Conservation (phyloP, 2,888 invertebrate species). For the Pheosia gnoma region DNA sequence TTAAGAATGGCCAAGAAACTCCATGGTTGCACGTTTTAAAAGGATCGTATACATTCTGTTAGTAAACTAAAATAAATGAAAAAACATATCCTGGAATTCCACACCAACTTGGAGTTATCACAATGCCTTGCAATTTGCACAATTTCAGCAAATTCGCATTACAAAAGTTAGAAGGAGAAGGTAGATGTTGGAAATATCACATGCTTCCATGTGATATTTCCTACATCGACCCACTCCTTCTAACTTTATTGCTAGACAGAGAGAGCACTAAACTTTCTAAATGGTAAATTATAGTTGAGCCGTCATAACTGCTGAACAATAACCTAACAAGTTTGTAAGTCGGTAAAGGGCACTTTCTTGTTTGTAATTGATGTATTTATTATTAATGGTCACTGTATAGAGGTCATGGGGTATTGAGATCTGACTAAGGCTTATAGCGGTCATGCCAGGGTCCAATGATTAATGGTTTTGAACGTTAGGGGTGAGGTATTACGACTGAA, state of each 20-base stretch:
- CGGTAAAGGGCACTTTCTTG: conserved; percentile 12
- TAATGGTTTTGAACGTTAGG: neutral
- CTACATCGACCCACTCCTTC: conserved; percentile 11
- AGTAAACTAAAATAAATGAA: conserved; percentile 3
- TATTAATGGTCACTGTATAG: conserved; percentile 17
- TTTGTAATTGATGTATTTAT: conserved; percentile 29
- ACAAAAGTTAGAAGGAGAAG: conserved; percentile 7
- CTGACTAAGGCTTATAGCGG: neutral
- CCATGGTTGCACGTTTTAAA: too few relatives aligned
- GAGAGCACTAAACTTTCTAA: neutral
- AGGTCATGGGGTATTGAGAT: conserved; percentile 10
- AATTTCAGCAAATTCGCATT: conserved; percentile 30
- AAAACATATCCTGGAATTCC: conserved; percentile 11
- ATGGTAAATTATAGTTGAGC: conserved; percentile 18
- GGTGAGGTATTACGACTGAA: neutral
- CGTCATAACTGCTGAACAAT: conserved; percentile 28
- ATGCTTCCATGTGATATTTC: conserved; percentile 16
- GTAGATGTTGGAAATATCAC: too few relatives aligned
- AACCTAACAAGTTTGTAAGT: conserved; percentile 20
- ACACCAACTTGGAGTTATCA: conserved; percentile 12
- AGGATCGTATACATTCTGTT: too few relatives aligned
- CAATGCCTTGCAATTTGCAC: conserved; percentile 24
- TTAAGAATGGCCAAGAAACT: too few relatives aligned
- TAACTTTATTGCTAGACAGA: neutral
- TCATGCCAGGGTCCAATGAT: neutral